phyloP scores from a whole-genome alignment of 2,888 invertebrate species.

The Acrobasis consociella region DNA sequence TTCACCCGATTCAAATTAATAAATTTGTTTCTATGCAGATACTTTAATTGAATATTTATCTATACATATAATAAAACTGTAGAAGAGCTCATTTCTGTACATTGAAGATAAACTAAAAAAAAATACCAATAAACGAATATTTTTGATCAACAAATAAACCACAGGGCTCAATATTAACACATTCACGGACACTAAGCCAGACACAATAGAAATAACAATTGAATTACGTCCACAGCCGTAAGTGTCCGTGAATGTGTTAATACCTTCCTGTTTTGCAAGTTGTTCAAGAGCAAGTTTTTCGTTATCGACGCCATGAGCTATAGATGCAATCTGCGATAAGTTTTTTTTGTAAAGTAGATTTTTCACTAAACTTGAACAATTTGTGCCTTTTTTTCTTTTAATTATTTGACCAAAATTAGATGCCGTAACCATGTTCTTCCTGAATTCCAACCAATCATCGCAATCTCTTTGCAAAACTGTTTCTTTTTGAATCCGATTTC shows the following conservation, averaged over 20 bases:
- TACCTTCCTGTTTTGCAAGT: background rate
- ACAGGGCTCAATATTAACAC: background rate
- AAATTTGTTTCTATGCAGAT: too few relatives aligned
- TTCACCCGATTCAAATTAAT: background rate
- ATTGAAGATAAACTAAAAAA: too few relatives aligned
- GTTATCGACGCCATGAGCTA: background rate
- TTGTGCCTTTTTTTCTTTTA: conserved; percentile 24
- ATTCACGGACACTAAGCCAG: too few relatives aligned
- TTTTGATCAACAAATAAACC: background rate
- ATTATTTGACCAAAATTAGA: conserved; percentile 32
- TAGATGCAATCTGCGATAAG: background rate
- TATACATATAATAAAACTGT: too few relatives aligned
- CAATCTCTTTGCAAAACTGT: conserved; percentile 29
- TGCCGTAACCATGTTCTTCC: conserved; percentile 31
- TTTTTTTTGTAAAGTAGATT: background rate
- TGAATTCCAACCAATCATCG: conserved; percentile 33
- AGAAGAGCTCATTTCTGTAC: too few relatives aligned
- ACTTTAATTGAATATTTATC: background rate
- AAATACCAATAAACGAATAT: background rate
- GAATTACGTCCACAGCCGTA: too few relatives aligned
- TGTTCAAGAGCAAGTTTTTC: background rate
- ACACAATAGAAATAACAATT: too few relatives aligned
- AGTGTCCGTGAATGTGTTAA: too few relatives aligned
- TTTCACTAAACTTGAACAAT: background rate
- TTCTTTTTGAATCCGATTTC: conserved; percentile 21